Conservation (phyloP, 2,888 invertebrate species). For the Agrotis clavis region DNA sequence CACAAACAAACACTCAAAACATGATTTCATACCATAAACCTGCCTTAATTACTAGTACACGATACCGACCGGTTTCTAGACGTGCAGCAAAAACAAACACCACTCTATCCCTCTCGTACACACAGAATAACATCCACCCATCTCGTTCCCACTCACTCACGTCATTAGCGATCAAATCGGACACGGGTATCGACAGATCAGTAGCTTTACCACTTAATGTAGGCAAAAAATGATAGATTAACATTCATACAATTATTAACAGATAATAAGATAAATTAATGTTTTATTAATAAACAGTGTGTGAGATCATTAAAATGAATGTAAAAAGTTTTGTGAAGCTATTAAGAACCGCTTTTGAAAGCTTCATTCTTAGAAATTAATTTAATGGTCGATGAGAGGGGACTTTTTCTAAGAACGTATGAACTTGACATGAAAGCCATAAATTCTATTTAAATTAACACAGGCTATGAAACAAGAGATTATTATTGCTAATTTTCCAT, state of each 20-base stretch:
- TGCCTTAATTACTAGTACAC: constrained; percentile 47
- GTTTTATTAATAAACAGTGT: constrained; percentile 28
- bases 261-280: constrained; percentile 19
- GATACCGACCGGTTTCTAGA: constrained; percentile 49
- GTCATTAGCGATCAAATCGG: constrained; percentile 56
- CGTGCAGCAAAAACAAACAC: constrained; percentile 55
- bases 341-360: constrained; percentile 30
- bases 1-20: constrained; percentile 18
- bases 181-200: constrained; percentile 64
- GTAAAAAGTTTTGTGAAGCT: constrained; percentile 26
- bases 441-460: not conserved
- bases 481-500: too few relatives aligned
- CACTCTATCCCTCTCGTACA: constrained; percentile 26
- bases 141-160: constrained; percentile 32
- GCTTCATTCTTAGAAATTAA: constrained; percentile 23
- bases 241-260: constrained; percentile 33
- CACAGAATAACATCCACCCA: not conserved
- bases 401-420: not conserved
- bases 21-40: constrained; percentile 41
- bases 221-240: constrained; percentile 52
- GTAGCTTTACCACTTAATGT: constrained; percentile 61
- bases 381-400: not conserved
- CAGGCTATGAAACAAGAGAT: too few relatives aligned
- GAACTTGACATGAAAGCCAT: not conserved
- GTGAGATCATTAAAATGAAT: constrained; percentile 45